phyloP scores from a whole-genome alignment of 2,888 invertebrate genomes.

The Pandemis corylana region DNA sequence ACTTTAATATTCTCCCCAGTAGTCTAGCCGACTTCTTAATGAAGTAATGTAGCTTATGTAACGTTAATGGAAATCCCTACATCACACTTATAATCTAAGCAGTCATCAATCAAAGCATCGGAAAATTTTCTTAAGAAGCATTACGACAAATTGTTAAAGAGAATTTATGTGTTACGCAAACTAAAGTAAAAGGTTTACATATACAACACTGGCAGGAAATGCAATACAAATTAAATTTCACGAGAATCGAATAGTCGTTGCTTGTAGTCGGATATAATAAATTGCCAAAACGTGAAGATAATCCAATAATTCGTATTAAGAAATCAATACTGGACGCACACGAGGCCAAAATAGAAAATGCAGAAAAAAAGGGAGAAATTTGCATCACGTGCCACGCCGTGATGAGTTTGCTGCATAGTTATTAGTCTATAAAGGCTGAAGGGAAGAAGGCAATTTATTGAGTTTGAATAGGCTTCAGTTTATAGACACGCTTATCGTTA shows the following conservation, averaged over 20 bases:
- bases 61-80: no score
- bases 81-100: neutral
- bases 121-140: neutral
- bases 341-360: neutral
- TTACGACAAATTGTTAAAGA: neutral
- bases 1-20: no score
- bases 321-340: conserved; percentile 32
- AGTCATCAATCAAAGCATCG: neutral
- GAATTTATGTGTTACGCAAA: neutral
- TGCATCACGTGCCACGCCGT: conserved; percentile 17
- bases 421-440: conserved; percentile 8
- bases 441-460: conserved; percentile 14
- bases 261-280: neutral
- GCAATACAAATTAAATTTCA: neutral
- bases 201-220: neutral
- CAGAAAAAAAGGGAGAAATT: conserved; percentile 16
- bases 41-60: no score
- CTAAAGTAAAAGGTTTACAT: neutral
- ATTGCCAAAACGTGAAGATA: neutral
- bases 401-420: conserved; percentile 27
- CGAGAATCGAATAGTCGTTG: neutral
- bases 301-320: neutral
- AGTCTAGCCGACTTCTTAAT: no score
- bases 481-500: neutral
- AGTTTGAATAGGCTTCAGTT: neutral